Conservation (phyloP, 2,888 invertebrate genomes). For the Dyspetes luteomarginatus region DNA sequence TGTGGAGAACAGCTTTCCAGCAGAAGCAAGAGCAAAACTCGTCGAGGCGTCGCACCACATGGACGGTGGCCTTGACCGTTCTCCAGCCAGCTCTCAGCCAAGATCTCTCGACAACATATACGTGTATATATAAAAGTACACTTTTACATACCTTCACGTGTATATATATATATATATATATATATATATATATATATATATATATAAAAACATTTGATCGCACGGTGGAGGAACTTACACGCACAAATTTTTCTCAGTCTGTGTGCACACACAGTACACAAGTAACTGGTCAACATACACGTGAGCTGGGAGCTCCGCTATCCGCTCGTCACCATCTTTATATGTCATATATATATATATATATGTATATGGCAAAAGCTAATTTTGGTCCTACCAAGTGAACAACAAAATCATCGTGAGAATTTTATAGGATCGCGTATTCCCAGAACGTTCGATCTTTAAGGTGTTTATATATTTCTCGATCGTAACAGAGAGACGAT, state of each 20-base stretch:
- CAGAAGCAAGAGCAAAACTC: conserved; percentile 58
- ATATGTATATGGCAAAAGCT: conserved; percentile 6
- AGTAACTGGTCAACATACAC: conserved; percentile 15
- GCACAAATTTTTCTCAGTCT: conserved; percentile 17
- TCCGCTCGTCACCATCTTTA: conserved; percentile 12
- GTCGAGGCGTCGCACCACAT: conserved; percentile 64
- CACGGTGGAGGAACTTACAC: conserved; percentile 41
- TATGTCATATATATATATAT: background rate
- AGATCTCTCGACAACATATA: conserved; percentile 52
- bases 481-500: conserved; percentile 18
- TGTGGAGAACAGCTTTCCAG: conserved; percentile 48
- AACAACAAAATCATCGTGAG: conserved; percentile 31
- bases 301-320: conserved; percentile 44
- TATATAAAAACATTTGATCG: conserved; percentile 40
- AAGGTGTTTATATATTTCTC: conserved; percentile 44
- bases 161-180: background rate
- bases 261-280: conserved; percentile 2
- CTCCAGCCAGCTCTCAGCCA: conserved; percentile 64
- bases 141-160: conserved; percentile 28
- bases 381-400: conserved; percentile 46
- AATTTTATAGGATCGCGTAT: conserved; percentile 40
- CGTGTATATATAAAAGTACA: background rate
- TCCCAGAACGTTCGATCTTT: conserved; percentile 40
- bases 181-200: conserved; percentile 11
- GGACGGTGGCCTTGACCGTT: conserved; percentile 75